Evolutionary conservation across 2,797 vertebrate species (phyloP).

Genomic region (Ibycter americanus): DNA sequence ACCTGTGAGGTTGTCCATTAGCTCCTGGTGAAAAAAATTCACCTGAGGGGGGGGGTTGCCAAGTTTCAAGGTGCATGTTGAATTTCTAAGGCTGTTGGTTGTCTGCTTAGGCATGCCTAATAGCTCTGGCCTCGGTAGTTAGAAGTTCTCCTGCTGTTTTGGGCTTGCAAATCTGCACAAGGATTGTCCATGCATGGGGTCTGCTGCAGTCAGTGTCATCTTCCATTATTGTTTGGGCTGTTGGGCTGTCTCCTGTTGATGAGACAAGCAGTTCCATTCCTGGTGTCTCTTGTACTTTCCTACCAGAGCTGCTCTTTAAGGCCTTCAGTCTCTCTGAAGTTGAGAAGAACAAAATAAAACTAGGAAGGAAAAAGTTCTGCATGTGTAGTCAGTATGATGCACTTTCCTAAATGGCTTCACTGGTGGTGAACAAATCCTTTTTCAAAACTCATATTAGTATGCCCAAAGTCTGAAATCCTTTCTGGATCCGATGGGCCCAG

Average conservation of each 20-base stretch:
- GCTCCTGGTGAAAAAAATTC: not conserved
- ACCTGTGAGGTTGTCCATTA: not conserved
- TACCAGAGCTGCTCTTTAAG: not conserved
- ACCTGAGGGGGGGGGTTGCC: not conserved
- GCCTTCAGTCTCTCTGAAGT: not conserved
- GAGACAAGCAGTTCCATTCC: not conserved
- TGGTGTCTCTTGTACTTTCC: not conserved
- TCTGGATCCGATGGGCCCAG: not conserved
- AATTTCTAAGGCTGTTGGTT: not conserved
- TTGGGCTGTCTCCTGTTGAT: not conserved
- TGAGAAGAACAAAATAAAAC: not conserved
- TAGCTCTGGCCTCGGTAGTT: not conserved
- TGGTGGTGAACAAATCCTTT: not conserved
- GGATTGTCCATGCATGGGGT: not conserved
- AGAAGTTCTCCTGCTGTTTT: not conserved
- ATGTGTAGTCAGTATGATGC: not conserved
- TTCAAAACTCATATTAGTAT: not conserved
- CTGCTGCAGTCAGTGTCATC: fast-evolving
- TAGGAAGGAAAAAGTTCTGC: not conserved
- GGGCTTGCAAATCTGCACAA: not conserved
- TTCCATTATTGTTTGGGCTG: not conserved
- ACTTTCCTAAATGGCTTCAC: not conserved
- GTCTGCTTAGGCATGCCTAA: not conserved
- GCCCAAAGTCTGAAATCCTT: not conserved
- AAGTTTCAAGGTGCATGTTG: not conserved